A percentile compares a stretch with the other conserved stretches of the same genome.
Evolutionary conservation across 1,140 invertebrate genomes (phyloP).

Genomic region (Caligus rogercresseyi): DNA sequence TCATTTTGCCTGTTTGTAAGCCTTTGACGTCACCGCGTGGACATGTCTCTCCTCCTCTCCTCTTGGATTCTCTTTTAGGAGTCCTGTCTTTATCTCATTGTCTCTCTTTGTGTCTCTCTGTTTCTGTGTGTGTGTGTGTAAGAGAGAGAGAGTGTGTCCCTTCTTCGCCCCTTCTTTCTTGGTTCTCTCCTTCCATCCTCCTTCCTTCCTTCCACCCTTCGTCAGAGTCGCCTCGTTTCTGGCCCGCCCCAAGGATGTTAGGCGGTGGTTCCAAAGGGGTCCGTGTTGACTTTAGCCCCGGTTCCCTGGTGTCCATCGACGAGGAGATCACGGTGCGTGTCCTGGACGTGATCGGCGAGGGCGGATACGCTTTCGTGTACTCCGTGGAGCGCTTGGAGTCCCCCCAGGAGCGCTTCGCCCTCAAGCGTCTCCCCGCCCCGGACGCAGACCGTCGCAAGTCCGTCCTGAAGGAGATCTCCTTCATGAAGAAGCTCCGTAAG

Average conservation of each 20-base stretch:
- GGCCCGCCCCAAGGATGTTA: not conserved
- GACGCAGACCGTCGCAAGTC: conserved; percentile 34
- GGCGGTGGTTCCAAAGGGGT: not conserved
- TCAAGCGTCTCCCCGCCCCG: conserved; percentile 32
- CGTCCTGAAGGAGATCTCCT: conserved; percentile 35
- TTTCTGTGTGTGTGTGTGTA: too few species aligned
- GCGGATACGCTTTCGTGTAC: conserved; percentile 22
- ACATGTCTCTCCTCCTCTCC: too few species aligned
- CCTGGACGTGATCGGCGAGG: not conserved
- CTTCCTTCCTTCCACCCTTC: too few species aligned
- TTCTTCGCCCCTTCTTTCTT: too few species aligned
- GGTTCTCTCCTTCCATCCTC: too few species aligned
- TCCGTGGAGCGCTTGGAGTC: conserved; percentile 26
- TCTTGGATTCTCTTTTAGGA: too few species aligned
- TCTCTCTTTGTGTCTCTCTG: too few species aligned
- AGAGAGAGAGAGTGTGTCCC: too few species aligned
- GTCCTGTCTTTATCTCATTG: too few species aligned
- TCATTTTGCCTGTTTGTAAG: too few species aligned
- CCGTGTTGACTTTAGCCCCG: not conserved
- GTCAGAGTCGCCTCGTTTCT: not conserved
- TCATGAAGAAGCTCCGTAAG: conserved; percentile 37
- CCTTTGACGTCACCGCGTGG: too few species aligned
- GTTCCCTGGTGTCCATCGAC: not conserved
- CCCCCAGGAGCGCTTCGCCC: conserved; percentile 1
- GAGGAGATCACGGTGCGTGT: conserved; percentile 2